Evolutionary conservation across 2,113 vertebrate genomes (phyloP).

Genomic region (Eptesicus fuscus): DNA sequence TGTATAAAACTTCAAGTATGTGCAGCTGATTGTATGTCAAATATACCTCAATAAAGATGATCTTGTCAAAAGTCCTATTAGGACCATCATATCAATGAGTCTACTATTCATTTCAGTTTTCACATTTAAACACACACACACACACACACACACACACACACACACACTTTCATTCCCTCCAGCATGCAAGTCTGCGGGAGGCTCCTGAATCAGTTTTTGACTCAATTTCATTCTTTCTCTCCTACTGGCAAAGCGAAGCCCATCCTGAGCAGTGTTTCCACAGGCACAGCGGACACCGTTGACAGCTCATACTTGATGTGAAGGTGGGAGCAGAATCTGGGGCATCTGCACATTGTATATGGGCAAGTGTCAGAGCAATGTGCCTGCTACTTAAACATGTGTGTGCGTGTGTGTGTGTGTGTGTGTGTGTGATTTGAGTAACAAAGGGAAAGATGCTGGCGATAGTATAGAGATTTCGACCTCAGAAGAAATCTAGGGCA

Average conservation of each 20-base stretch:
- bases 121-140: rapidly evolving
- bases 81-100: no score
- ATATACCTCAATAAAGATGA: not conserved
- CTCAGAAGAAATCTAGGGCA: not conserved
- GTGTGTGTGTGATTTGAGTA: rapidly evolving
- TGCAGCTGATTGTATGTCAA: not conserved
- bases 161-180: not conserved
- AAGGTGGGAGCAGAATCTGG: rapidly evolving
- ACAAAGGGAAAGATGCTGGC: not conserved
- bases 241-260: rapidly evolving
- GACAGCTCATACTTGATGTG: rapidly evolving
- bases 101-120: not conserved
- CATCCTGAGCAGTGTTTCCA: rapidly evolving
- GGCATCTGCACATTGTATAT: rapidly evolving
- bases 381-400: rapidly evolving
- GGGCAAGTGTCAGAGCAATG: rapidly evolving
- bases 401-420: no score
- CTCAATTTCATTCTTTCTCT: rapidly evolving
- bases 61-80: not conserved
- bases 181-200: rapidly evolving
- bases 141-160: no score
- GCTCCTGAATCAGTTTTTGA: not conserved
- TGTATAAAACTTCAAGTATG: rapidly evolving
- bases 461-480: rapidly evolving
- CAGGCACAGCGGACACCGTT: rapidly evolving